Evolutionary conservation across 1,140 invertebrate species (phyloP).

Genomic region (Drosophila carrolli): DNA sequence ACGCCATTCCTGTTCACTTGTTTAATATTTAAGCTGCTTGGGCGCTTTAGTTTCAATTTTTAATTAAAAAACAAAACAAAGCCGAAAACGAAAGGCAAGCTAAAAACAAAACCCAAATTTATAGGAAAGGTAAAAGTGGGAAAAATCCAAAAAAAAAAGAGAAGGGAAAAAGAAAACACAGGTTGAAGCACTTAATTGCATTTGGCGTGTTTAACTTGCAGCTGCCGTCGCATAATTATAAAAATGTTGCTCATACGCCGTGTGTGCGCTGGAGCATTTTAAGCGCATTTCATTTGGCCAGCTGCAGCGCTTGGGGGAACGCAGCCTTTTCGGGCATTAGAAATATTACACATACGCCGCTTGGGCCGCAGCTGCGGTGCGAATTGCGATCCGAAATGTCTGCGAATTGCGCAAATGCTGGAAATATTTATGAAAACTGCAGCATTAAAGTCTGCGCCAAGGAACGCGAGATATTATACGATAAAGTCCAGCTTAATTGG

Average conservation of each 20-base stretch:
- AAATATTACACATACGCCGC: slow-evolving; percentile 63
- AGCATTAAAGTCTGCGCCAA: slow-evolving; percentile 22
- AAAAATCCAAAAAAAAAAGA: neutral
- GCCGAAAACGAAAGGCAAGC: slow-evolving; percentile 15
- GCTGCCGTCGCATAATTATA: slow-evolving; percentile 69
- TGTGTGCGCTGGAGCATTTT: slow-evolving; percentile 34
- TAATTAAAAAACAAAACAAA: slow-evolving; percentile 57
- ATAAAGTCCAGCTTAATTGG: slow-evolving; percentile 13
- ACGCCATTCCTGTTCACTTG: slow-evolving; percentile 8
- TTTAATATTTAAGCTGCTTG: slow-evolving; percentile 57
- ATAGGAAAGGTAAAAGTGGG: slow-evolving; percentile 1
- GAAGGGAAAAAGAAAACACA: slow-evolving; percentile 38
- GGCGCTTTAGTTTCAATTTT: slow-evolving; percentile 63
- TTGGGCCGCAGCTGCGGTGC: slow-evolving; percentile 21
- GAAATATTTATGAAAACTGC: slow-evolving; percentile 44
- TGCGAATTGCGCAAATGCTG: slow-evolving; percentile 14
- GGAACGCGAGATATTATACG: slow-evolving; percentile 6
- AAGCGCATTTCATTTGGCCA: slow-evolving; percentile 43
- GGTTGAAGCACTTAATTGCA: slow-evolving; percentile 65
- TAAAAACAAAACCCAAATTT: slow-evolving; percentile 1
- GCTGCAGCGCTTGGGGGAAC: slow-evolving; percentile 26
- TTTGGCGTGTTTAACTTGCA: slow-evolving; percentile 62
- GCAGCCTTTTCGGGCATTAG: slow-evolving; percentile 22
- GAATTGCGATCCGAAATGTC: slow-evolving; percentile 23
- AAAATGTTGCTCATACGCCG: slow-evolving; percentile 68